Evolutionary conservation across 2,888 invertebrate genomes (phyloP).

Genomic region (Acanthoscelides obtectus): DNA sequence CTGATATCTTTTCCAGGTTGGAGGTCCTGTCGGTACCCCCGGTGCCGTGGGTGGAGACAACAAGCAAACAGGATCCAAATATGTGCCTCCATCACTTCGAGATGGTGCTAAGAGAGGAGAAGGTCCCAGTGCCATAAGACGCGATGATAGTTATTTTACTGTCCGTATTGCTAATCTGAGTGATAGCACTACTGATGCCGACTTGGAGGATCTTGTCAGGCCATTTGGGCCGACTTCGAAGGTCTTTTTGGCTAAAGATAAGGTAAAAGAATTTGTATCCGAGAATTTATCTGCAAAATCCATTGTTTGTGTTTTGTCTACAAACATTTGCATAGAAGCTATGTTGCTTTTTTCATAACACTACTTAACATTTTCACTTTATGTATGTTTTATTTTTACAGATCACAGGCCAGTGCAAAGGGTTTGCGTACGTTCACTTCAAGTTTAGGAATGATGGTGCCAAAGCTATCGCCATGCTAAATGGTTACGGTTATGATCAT

Average conservation of each 20-base stretch:
- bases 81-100: constrained; percentile 84
- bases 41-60: constrained; percentile 28
- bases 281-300: no score
- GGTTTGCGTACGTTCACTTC: constrained; percentile 98
- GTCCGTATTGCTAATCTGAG: constrained; percentile 97
- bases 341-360: no score
- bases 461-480: constrained; percentile 81
- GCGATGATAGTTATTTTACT: constrained; percentile 77
- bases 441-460: constrained; percentile 87
- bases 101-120: constrained; percentile 72
- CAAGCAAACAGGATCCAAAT: constrained; percentile 58
- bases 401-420: constrained; percentile 79
- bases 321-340: no score
- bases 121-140: constrained; percentile 59
- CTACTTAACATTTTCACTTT: no score
- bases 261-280: no score
- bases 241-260: constrained; percentile 93
- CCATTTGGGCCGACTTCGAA: constrained; percentile 91
- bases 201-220: constrained; percentile 92
- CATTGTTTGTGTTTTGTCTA: no score
- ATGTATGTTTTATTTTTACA: background rate
- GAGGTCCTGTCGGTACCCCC: background rate
- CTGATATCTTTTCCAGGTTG: background rate
- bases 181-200: constrained; percentile 90
- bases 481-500: constrained; percentile 96